phyloP scores from a whole-genome alignment of 2,888 invertebrate genomes.

The Suillia variegata region DNA sequence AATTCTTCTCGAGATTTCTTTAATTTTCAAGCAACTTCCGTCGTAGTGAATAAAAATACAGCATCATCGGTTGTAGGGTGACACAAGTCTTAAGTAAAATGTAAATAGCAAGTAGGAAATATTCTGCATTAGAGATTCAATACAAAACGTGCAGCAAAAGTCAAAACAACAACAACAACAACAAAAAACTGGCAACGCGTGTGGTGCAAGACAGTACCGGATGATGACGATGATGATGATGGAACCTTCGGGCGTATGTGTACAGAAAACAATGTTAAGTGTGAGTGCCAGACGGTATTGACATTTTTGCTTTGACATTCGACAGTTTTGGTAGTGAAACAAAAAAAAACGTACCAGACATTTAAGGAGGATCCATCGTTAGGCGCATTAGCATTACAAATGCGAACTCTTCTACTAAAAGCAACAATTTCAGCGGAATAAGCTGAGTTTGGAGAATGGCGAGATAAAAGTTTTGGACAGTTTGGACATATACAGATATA shows the following conservation, averaged over 20 bases:
- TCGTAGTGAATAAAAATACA: too few species aligned
- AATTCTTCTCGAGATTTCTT: too few species aligned
- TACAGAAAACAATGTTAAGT: too few species aligned
- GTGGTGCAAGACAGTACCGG: neutral
- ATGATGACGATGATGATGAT: neutral
- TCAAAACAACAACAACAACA: neutral
- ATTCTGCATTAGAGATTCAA: neutral
- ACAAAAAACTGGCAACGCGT: neutral
- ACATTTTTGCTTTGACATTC: neutral
- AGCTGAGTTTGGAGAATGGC: neutral
- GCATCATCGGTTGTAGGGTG: too few species aligned
- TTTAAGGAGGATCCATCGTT: neutral
- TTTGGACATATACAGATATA: neutral
- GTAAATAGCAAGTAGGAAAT: neutral
- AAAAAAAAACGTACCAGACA: neutral
- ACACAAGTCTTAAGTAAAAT: too few species aligned
- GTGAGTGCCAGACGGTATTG: neutral
- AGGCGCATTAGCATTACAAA: conserved; percentile 1
- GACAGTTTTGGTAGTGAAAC: neutral
- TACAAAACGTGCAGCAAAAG: neutral
- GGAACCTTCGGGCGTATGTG: too few species aligned
- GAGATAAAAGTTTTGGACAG: neutral
- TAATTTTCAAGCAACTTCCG: too few species aligned
- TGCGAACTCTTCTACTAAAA: neutral
- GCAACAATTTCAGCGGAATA: neutral